Base-by-base conservation (phyloP, 2,888 invertebrate species). In the Panopea generosa region DNA sequence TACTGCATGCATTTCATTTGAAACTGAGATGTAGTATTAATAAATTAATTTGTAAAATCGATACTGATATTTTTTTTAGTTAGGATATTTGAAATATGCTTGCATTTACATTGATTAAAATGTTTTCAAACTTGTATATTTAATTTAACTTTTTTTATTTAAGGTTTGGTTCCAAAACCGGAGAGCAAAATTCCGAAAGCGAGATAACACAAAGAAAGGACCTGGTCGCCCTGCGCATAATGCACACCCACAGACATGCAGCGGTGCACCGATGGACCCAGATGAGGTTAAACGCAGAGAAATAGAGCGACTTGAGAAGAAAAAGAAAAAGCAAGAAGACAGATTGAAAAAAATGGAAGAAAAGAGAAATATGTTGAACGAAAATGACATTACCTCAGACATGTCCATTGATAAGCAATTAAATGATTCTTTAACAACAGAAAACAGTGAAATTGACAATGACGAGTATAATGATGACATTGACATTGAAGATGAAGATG, bases 151-250 rank as follows among this genome's bases (percentile, higher is more conserved):
- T n/a, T 47, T 56, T 85, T 93, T 93, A 18, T 86, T 90, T 20
- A 95, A 99, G 99, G 99, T 99, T 80, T 99, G 99, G 99, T 99
- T 99, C 94, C 99, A 99, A 94, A 99, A 99, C 94, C 95, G 99
- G 40, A 95, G 99, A 77, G 99, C 99, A 60, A 99, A 99, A 93
- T 99, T 99, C 98, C 95, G 99, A 79, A 99, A 99, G 94, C 98
- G 98, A 94, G 99, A 99, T 93, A 98, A 99, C 94, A 99, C 99
- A 71, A 98, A 98, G 94, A 99, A 99, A 93, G 99, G 99, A 20
- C 99, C 99, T 0, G 99, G 99, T 0, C 95, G 99, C 93, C 99
- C 99, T 50, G 98, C 99, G 6, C 99, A 99, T 94, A 99, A 99
- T 94, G 98, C 98, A 4, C 98, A 99, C 92, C 99, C 98, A 0